phyloP scores from a whole-genome alignment of 2,888 invertebrate genomes.

The Coecobrya sp. region DNA sequence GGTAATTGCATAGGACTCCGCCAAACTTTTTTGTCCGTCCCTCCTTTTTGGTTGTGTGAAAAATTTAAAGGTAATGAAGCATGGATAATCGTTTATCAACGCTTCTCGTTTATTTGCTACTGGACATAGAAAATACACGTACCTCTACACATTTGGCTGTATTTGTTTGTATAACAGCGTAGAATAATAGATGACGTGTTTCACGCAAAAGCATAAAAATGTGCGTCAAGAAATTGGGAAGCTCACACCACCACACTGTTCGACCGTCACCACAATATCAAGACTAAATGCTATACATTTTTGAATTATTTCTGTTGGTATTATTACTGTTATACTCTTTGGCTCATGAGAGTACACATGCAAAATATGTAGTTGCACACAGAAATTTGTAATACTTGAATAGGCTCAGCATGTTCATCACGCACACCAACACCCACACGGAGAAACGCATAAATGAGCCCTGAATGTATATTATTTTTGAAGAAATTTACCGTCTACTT shows the following conservation, averaged over 20 bases:
- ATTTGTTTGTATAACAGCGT: constrained; percentile 22
- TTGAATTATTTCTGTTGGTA: constrained; percentile 2
- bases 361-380: background rate
- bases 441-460: constrained; percentile 35
- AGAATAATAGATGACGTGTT: constrained; percentile 64
- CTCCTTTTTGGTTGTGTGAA: constrained; percentile 67
- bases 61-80: constrained; percentile 85
- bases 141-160: background rate
- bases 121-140: constrained; percentile 78
- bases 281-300: background rate
- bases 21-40: constrained; percentile 68
- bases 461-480: constrained; percentile 3
- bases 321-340: constrained; percentile 33
- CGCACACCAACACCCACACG: constrained; percentile 60
- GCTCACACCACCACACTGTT: background rate
- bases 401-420: constrained; percentile 51
- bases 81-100: constrained; percentile 86
- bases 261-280: background rate
- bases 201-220: constrained; percentile 49
- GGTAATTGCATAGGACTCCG: constrained; percentile 51
- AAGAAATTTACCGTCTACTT: background rate
- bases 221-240: background rate
- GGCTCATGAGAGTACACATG: background rate
- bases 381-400: constrained; percentile 30
- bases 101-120: constrained; percentile 83